A percentile compares a stretch with the other conserved stretches of the same genome.
phyloP scores from a whole-genome alignment of 2,113 vertebrate genomes.

The Probosciger aterrimus region DNA sequence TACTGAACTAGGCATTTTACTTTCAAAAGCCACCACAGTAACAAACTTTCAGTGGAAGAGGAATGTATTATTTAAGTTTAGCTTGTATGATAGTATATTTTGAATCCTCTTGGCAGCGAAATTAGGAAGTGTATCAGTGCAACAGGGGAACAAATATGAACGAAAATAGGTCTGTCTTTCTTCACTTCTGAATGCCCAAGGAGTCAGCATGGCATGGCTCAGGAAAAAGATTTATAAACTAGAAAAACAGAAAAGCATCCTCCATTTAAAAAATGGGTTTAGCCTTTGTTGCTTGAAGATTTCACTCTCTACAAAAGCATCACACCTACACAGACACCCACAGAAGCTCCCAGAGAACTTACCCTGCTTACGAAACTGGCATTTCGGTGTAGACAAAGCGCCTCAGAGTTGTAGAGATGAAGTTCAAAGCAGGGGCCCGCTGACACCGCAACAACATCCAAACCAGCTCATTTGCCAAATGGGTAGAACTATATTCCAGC shows the following conservation, averaged over 20 bases:
- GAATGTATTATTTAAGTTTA: not conserved
- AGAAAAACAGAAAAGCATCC: not conserved
- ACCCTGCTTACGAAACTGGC: slow-evolving; percentile 42
- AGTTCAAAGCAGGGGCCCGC: not conserved
- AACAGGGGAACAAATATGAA: not conserved
- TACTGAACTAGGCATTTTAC: not conserved
- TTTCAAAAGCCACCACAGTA: not conserved
- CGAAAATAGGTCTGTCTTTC: not conserved
- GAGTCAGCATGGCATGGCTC: not conserved
- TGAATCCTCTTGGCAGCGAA: not conserved
- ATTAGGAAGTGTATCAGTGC: not conserved
- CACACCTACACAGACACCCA: not conserved
- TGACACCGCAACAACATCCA: not conserved
- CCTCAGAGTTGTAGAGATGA: fast-evolving
- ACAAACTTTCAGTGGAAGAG: not conserved
- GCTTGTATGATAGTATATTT: not conserved
- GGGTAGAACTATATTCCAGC: not conserved
- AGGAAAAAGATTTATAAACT: not conserved
- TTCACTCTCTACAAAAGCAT: not conserved
- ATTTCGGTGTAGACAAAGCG: not conserved
- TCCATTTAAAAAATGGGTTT: not conserved
- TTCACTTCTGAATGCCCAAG: not conserved
- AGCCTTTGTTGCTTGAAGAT: not conserved
- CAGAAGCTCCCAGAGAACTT: not conserved
- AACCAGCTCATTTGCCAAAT: not conserved